These are phyloP conservation scores for Rotaria macrura DNA, from an alignment of 2,888 invertebrate genomes.

Conservation along the genomic window DNA sequence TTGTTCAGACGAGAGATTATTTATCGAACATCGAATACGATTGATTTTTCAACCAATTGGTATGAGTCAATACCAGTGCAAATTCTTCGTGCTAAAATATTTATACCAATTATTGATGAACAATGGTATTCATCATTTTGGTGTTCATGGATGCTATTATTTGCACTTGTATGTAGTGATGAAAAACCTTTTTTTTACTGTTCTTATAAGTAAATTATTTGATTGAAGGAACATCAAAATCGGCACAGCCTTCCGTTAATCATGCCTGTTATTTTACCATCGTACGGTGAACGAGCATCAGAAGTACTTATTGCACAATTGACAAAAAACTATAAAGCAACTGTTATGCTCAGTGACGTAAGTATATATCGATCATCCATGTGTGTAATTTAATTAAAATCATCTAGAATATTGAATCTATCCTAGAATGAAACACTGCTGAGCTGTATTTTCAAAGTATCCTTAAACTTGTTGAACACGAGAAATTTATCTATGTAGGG, in stretches of 20 bases:
- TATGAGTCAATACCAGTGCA: not conserved
- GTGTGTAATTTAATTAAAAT: too few species aligned
- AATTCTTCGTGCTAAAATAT: not conserved
- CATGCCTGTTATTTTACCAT: not conserved
- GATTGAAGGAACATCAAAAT: not conserved
- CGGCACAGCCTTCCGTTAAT: not conserved
- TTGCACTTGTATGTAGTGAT: not conserved
- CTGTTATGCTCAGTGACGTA: not conserved
- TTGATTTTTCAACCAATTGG: not conserved
- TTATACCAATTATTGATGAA: constrained; percentile 8
- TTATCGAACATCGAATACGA: not conserved
- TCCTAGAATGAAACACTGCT: too few species aligned
- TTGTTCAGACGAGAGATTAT: not conserved
- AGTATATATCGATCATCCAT: not conserved
- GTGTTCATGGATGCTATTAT: constrained; percentile 18
- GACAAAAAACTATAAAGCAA: not conserved
- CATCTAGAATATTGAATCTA: too few species aligned
- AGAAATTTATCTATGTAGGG: too few species aligned
- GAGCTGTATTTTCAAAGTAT: too few species aligned
- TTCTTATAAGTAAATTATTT: not conserved
- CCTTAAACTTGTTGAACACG: too few species aligned
- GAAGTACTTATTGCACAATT: not conserved
- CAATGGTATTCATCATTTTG: constrained; percentile 9
- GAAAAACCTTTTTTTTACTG: not conserved
- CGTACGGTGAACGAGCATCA: not conserved